Base-by-base conservation (phyloP, 2,113 vertebrate genomes). In the Sapayoa aenigma region DNA sequence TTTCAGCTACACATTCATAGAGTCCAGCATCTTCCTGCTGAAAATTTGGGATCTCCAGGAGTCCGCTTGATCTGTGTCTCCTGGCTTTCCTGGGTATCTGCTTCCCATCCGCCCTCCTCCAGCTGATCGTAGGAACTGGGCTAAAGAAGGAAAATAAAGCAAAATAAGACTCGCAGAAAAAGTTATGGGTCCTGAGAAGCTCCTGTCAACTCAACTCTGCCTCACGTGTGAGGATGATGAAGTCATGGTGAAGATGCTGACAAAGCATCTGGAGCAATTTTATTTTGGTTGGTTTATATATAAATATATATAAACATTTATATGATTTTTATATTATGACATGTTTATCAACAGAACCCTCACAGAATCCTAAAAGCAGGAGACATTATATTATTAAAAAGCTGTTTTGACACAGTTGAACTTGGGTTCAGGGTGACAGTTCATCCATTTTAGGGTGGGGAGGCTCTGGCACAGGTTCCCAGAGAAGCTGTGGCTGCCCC, bases 41-140 rank as follows among this genome's bases (percentile, higher is more conserved):
- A 84, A 99, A 99, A 60, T 99, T 99, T 12, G 99, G 99, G 96
- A 99, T 99, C 95, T 99, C 99, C 22, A 99, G 98, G 59, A 99
- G 98, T 6, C 99, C 99, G 12, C 98, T 99, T 3, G 98, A 98
- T 50, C 99, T 98, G 94, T 99, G 98, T 33, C 98, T 98, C 89
- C 99, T 98, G 60, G 99, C 99, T 88, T 99, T 99, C 71, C 98
- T 97, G 13, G 99, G 98, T 50, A 99, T 98, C 4, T 98, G 98
- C 17, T 98, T 98, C 11, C 98, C 98, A 6, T 99, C 99, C 1
- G 97, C 98, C 94, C 99, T 98, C 89, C 98, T 97, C 99, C 99
- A 99, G 92, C 95, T 98, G 92, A 99, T 99, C 0, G 98, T 98
- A 3, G 99, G 99, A 12, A 99, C 99, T 0, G 99, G 99, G 90